Conservation (phyloP, 1,140 invertebrate genomes). For the Heliothis subflexa region DNA sequence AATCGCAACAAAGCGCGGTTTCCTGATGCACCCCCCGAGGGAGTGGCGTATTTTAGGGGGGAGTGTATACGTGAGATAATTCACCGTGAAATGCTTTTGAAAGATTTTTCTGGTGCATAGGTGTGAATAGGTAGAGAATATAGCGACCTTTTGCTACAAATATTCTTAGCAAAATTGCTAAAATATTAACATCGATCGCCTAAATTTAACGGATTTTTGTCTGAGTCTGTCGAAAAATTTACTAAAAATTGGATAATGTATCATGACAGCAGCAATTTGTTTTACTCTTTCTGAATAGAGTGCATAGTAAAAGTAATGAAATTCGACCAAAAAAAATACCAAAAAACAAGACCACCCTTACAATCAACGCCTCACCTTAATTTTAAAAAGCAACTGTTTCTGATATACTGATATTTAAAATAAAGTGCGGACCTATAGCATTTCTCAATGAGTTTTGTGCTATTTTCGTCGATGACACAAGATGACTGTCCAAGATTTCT, state of each 20-base stretch:
- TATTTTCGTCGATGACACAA: slow-evolving; percentile 23
- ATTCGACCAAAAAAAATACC: too few species aligned
- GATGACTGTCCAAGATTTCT: slow-evolving; percentile 15
- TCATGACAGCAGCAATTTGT: too few species aligned
- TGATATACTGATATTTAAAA: neutral
- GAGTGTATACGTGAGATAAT: slow-evolving; percentile 27
- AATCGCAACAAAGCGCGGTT: slow-evolving; percentile 35
- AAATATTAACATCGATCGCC: too few species aligned
- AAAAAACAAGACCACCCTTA: too few species aligned
- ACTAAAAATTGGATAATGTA: too few species aligned
- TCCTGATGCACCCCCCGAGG: slow-evolving; percentile 17
- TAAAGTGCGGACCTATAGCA: neutral
- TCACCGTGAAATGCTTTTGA: slow-evolving; percentile 15
- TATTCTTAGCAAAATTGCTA: neutral
- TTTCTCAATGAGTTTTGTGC: neutral
- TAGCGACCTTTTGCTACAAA: neutral
- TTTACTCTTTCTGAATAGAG: too few species aligned
- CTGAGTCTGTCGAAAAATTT: too few species aligned
- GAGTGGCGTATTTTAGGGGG: slow-evolving; percentile 27
- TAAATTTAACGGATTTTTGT: too few species aligned
- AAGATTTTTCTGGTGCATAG: neutral
- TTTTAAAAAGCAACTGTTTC: too few species aligned
- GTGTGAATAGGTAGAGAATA: neutral
- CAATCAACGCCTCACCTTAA: too few species aligned
- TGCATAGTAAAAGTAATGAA: too few species aligned